Conservation (phyloP, 1,140 invertebrate genomes). For the Apis cerana region DNA sequence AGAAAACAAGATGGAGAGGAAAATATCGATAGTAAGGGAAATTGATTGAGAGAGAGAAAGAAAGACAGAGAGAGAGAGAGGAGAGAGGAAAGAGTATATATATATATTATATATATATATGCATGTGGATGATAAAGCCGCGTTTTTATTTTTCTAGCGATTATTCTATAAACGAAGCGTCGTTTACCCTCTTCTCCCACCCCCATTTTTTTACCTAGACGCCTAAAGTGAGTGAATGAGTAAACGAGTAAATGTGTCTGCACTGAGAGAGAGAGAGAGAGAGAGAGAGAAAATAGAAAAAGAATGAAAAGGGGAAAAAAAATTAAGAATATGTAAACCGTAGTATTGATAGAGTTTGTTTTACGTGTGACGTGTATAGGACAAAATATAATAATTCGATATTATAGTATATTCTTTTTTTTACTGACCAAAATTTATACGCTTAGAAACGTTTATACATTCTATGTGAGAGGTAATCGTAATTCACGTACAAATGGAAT, state of each 20-base stretch:
- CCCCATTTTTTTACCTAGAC: slow-evolving; percentile 65
- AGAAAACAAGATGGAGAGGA: background rate
- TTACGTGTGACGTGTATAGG: slow-evolving; percentile 31
- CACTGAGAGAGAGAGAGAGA: background rate
- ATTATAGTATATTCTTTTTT: slow-evolving; percentile 38
- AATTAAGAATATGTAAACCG: background rate
- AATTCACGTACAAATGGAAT: slow-evolving; percentile 18
- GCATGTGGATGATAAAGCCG: background rate
- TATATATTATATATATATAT: too few relatives aligned
- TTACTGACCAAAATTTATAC: slow-evolving; percentile 51
- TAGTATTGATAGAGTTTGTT: slow-evolving; percentile 39
- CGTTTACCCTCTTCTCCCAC: background rate
- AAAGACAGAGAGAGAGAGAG: background rate
- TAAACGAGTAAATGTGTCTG: background rate
- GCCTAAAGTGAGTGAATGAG: slow-evolving; percentile 39
- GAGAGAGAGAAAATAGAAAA: slow-evolving; percentile 16
- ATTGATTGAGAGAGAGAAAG: background rate
- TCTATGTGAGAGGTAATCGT: slow-evolving; percentile 2
- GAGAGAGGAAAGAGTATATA: background rate
- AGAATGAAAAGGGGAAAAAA: background rate
- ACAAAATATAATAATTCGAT: slow-evolving; percentile 38
- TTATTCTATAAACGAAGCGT: slow-evolving; percentile 47
- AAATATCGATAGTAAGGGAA: background rate
- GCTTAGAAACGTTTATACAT: slow-evolving; percentile 33
- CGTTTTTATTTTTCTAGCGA: slow-evolving; percentile 59